These are phyloP conservation scores for Ormyrus nitidulus DNA, from an alignment of 2,888 invertebrate species.

Conservation along the genomic window DNA sequence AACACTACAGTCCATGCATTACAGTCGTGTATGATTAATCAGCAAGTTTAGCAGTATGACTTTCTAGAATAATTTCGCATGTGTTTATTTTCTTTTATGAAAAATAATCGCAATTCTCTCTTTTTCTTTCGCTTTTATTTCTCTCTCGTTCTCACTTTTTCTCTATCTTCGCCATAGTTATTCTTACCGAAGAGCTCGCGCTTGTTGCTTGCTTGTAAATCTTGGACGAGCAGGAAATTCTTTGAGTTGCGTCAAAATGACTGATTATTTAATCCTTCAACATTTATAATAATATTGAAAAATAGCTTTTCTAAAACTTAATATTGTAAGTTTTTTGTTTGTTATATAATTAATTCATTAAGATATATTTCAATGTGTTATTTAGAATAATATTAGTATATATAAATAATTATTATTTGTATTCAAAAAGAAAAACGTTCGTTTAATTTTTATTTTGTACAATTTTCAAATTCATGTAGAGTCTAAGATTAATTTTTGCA, in stretches of 20 bases:
- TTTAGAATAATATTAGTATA: no score
- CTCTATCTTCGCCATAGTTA: background rate
- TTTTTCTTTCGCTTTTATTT: conserved; percentile 6
- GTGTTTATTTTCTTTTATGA: conserved; percentile 37
- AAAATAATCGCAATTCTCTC: conserved; percentile 46
- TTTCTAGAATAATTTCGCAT: conserved; percentile 41
- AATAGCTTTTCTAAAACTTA: no score
- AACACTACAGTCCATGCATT: conserved; percentile 1
- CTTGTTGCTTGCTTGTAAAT: background rate
- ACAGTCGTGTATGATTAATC: conserved; percentile 9
- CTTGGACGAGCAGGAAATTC: conserved; percentile 25
- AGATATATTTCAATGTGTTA: no score
- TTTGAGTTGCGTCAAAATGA: conserved; percentile 21
- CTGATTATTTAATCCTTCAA: background rate
- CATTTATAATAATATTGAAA: no score
- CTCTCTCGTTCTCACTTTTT: background rate
- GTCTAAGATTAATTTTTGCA: no score
- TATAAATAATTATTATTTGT: no score
- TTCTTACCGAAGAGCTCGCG: background rate
- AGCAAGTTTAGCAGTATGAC: conserved; percentile 33
- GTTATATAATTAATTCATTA: no score
- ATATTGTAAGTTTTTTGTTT: no score
- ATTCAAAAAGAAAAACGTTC: no score
- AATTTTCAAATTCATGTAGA: no score
- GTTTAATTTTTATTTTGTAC: no score